A percentile compares a stretch with the other conserved stretches of the same genome.
Evolutionary conservation across 2,797 vertebrate species (phyloP).

Genomic region (Sylvia borin): DNA sequence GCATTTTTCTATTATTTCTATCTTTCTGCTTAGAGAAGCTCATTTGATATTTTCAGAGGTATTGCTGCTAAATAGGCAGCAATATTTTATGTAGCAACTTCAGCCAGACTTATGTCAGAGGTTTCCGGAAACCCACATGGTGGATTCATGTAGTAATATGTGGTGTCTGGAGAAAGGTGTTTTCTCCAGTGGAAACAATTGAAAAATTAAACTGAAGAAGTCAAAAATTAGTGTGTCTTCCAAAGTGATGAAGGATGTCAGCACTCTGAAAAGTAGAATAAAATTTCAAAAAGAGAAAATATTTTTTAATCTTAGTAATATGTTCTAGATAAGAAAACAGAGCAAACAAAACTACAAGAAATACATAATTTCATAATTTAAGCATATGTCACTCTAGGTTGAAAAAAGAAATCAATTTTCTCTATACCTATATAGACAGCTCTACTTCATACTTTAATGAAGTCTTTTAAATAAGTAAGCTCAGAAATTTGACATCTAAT

Average conservation of each 20-base stretch:
- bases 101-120: background rate
- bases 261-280: background rate
- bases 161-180: background rate
- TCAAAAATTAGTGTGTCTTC: background rate
- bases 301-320: background rate
- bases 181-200: background rate
- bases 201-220: background rate
- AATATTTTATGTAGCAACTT: background rate
- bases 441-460: background rate
- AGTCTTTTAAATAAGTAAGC: background rate
- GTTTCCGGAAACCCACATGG: background rate
- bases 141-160: background rate
- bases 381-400: background rate
- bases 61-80: background rate
- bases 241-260: background rate
- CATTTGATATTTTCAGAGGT: background rate
- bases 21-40: background rate
- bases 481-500: background rate
- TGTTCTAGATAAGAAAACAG: background rate
- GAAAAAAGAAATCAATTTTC: background rate
- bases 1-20: background rate
- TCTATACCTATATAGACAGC: background rate
- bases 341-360: background rate
- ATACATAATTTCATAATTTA: background rate
- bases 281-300: background rate